Evolutionary conservation across 1,140 invertebrate genomes (phyloP).

Genomic region (Zaprionus vittiger): DNA sequence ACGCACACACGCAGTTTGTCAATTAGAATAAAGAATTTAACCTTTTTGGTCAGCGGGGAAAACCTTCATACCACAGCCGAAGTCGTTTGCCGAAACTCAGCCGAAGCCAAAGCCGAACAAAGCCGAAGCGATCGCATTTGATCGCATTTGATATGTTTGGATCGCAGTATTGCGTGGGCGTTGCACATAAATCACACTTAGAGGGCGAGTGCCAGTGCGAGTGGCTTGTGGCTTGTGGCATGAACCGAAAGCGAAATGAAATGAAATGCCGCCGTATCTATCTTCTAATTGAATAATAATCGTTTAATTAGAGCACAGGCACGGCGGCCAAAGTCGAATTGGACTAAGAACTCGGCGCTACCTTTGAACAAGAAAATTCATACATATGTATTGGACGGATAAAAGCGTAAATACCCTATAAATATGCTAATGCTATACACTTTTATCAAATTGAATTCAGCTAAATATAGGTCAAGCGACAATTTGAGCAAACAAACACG

Average conservation of each 20-base stretch:
- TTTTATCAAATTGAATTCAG: constrained; percentile 1
- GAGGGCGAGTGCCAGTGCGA: not conserved
- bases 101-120: not conserved
- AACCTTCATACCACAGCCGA: not conserved
- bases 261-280: constrained; percentile 42
- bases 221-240: not conserved
- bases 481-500: not conserved
- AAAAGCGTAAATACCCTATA: constrained; percentile 2
- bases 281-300: constrained; percentile 61
- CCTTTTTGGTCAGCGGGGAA: constrained; percentile 42
- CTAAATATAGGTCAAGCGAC: not conserved
- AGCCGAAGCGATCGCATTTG: constrained; percentile 21
- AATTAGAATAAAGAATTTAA: constrained; percentile 77
- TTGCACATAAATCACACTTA: constrained; percentile 76
- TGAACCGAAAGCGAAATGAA: constrained; percentile 14
- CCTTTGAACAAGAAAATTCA: constrained; percentile 21
- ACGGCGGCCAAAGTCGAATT: constrained; percentile 49
- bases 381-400: constrained; percentile 8
- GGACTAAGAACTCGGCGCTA: constrained; percentile 36
- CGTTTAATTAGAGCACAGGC: constrained; percentile 57
- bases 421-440: not conserved
- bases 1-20: constrained; percentile 35
- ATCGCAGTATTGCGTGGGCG: constrained; percentile 60
- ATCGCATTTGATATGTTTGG: constrained; percentile 23
- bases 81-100: not conserved